Base-by-base conservation (phyloP, 2,888 invertebrate genomes). In the Nomada goodeniana region DNA sequence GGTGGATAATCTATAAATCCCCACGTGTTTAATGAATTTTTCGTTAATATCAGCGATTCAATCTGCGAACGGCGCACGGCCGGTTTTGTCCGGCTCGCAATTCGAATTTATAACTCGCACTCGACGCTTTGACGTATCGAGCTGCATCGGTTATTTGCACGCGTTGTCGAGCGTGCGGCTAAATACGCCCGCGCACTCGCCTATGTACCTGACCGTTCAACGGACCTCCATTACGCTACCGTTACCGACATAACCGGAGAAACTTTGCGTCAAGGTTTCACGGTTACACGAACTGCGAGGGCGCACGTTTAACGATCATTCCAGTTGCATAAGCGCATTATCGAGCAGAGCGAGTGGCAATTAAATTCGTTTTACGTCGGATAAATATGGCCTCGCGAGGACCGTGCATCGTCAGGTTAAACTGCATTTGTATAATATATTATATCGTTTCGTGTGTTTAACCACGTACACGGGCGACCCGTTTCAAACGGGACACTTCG, bases 11-110 rank as follows among this genome's bases (percentile, higher is more conserved):
- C 85, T 88, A 88, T 88, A 88, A 88, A 88, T 86, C 85, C 85
- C 76, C 77, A 69, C 76, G 84, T 83, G 83, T 89, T 90, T 89
- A 89, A 90, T 91, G 87, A 89, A 90, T 90, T 91, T 91, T 90
- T 87, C 85, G 87, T 84, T 83, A 86, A 91, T 87, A 90, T 90
- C 88, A 74, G 80, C 89, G 74, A 88, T 91, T 89, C 87, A 87
- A 90, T 90, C 86, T 90, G 80, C 84, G 86, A 89, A 89, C 20
- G 20, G 86, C 68, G 81, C 74, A 53, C 71, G 67, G 67, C 44
- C 65, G 57, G 81, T 85, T 84, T 87, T 85, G 86, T 86, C 86
- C 81, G 69, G 76, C 65, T 50, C 76, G 72, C 77, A 68, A 88
- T 82, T 76, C 79, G 79, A 89, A 91, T 91, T 91, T 89, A 90